Percentiles rank a stretch among this genome's conserved stretches.
phyloP scores from a whole-genome alignment of 2,113 vertebrate genomes.

The Eleginops maclovinus region DNA sequence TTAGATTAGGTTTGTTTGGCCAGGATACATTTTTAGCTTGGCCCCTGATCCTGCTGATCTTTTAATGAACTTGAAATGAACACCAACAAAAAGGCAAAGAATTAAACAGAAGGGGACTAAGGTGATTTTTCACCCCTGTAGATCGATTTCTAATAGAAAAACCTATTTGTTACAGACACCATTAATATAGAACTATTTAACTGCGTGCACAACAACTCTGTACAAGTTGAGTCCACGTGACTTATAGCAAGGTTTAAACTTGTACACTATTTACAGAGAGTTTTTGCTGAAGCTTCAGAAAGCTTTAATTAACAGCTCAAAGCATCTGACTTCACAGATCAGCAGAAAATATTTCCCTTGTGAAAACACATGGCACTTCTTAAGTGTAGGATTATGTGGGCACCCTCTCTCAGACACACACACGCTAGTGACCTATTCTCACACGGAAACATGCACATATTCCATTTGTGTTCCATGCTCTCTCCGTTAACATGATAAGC shows the following conservation, averaged over 20 bases:
- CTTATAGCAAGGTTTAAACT: constrained; percentile 31
- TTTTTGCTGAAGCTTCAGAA: constrained; percentile 65
- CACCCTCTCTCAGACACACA: not conserved
- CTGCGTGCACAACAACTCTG: constrained; percentile 4
- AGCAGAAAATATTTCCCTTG: constrained; percentile 54
- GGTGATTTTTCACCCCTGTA: not conserved
- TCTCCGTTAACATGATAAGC: constrained; percentile 45
- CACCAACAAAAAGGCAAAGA: constrained; percentile 5
- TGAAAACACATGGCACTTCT: constrained; percentile 59
- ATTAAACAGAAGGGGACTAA: not conserved
- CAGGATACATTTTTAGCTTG: constrained; percentile 57
- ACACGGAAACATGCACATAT: not conserved
- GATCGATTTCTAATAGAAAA: constrained; percentile 13
- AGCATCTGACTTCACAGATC: constrained; percentile 58
- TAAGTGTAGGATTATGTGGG: constrained; percentile 44
- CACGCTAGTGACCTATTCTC: not conserved
- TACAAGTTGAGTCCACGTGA: constrained; percentile 20
- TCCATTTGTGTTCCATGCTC: constrained; percentile 7
- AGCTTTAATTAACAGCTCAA: constrained; percentile 66
- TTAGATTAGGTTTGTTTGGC: constrained; percentile 62
- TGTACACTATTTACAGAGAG: constrained; percentile 40
- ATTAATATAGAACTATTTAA: not conserved
- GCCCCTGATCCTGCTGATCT: constrained; percentile 48
- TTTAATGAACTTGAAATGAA: constrained; percentile 52
- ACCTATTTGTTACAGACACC: not conserved